These are phyloP conservation scores for Temnothorax longispinosus DNA, from an alignment of 1,140 invertebrate species.

Conservation along the genomic window DNA sequence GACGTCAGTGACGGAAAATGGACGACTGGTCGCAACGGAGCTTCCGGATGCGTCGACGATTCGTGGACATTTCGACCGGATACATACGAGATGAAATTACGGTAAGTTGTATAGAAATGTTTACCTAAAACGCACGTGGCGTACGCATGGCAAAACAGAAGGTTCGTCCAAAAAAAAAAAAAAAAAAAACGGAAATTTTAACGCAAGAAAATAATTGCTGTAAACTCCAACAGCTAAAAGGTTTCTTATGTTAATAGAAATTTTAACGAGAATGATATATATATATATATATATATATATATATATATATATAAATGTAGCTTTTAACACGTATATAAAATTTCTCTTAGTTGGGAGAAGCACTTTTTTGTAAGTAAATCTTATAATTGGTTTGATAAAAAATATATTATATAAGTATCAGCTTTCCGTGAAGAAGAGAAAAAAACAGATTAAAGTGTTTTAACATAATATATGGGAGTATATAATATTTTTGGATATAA, in stretches of 20 bases:
- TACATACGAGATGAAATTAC: not conserved
- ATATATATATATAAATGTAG: too few relatives aligned
- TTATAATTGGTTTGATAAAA: not conserved
- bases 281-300: too few relatives aligned
- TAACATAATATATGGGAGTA: not conserved
- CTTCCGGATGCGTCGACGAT: slow-evolving; percentile 19
- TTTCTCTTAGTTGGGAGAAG: not conserved
- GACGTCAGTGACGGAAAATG: slow-evolving; percentile 13
- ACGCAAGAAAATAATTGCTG: not conserved
- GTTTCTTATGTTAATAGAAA: not conserved
- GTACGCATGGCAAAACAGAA: not conserved
- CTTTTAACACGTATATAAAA: not conserved
- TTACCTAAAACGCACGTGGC: slow-evolving; percentile 14
- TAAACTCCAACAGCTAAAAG: not conserved
- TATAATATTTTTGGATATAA: not conserved
- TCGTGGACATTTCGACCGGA: slow-evolving; percentile 42
- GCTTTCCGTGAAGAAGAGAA: not conserved
- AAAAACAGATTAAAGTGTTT: not conserved
- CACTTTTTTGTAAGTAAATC: not conserved
- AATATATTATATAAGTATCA: not conserved
- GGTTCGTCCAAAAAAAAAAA: too few relatives aligned
- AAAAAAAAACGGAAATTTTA: not conserved
- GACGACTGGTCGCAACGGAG: slow-evolving; percentile 21
- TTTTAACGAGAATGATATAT: not conserved
- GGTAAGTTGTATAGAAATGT: not conserved